These are phyloP conservation scores for Pollimyrus isidori DNA, from an alignment of 2,113 vertebrate genomes.

Conservation along the genomic window DNA sequence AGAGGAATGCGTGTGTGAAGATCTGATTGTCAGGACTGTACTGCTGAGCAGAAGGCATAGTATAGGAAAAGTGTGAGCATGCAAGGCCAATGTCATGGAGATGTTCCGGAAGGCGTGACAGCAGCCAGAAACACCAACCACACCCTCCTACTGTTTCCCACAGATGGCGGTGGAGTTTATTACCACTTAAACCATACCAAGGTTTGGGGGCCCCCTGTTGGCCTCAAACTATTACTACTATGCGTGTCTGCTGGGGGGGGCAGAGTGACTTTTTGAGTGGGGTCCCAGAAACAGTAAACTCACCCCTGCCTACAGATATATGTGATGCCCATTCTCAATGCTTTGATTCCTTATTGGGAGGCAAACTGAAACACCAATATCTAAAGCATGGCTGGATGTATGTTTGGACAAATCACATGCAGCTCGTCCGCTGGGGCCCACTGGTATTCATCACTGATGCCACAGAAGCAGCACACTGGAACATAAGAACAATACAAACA, in stretches of 20 bases:
- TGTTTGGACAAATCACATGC: neutral
- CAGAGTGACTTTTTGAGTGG: neutral
- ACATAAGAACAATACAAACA: too few relatives aligned
- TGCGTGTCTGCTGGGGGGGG: neutral
- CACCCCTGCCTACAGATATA: neutral
- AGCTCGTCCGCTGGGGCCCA: neutral
- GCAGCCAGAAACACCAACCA: neutral
- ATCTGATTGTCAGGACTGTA: neutral
- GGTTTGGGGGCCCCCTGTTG: neutral
- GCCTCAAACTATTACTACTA: neutral
- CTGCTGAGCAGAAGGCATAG: neutral
- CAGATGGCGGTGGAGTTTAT: neutral
- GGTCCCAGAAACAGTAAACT: neutral
- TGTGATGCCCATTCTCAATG: neutral
- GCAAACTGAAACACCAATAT: neutral
- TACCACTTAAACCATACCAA: neutral
- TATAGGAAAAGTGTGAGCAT: neutral
- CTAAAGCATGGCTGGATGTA: neutral
- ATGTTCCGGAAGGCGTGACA: neutral
- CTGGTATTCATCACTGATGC: neutral
- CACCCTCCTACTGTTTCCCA: neutral
- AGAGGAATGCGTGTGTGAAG: neutral
- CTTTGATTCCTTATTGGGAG: neutral
- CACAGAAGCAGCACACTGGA: neutral
- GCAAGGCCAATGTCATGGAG: neutral